These are phyloP conservation scores for Enteromius thamalakanensis DNA, from an alignment of 2,797 vertebrate genomes.

Conservation along the genomic window DNA sequence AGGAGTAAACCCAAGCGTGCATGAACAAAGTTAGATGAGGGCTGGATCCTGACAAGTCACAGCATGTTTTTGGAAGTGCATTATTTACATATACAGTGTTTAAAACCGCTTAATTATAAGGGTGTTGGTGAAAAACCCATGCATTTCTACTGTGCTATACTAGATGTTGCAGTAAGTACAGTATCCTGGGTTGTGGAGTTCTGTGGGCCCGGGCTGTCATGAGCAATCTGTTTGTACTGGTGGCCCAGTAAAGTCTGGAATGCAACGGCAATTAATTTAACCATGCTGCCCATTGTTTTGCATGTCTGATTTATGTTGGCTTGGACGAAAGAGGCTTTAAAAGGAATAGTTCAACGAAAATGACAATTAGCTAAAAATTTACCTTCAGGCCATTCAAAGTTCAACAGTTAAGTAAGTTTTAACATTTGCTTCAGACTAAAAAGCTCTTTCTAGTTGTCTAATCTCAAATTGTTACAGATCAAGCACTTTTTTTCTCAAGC, in stretches of 20 bases:
- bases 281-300: not conserved
- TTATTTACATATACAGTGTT: not conserved
- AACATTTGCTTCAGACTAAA: not conserved
- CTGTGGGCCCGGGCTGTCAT: not conserved
- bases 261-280: conserved; percentile 51
- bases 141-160: not conserved
- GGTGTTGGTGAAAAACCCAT: not conserved
- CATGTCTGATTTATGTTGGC: conserved; percentile 12
- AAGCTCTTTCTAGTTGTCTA: not conserved
- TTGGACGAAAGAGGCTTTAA: not conserved
- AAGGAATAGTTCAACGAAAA: not conserved
- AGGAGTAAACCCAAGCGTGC: conserved; percentile 31
- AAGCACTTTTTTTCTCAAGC: not conserved
- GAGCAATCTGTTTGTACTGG: conserved; percentile 43
- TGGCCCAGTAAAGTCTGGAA: conserved; percentile 51
- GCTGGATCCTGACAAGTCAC: conserved; percentile 15
- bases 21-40: conserved; percentile 30
- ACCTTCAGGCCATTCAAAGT: not conserved
- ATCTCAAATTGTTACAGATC: not conserved
- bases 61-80: conserved; percentile 18
- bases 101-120: not conserved
- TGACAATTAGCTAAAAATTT: not conserved
- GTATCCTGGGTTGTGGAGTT: not conserved
- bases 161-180: not conserved
- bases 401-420: not conserved